A percentile compares a stretch with the other conserved stretches of the same genome.
These are phyloP conservation scores for Rallus crepitans DNA, from an alignment of 2,797 vertebrate species.

Conservation along the genomic window DNA sequence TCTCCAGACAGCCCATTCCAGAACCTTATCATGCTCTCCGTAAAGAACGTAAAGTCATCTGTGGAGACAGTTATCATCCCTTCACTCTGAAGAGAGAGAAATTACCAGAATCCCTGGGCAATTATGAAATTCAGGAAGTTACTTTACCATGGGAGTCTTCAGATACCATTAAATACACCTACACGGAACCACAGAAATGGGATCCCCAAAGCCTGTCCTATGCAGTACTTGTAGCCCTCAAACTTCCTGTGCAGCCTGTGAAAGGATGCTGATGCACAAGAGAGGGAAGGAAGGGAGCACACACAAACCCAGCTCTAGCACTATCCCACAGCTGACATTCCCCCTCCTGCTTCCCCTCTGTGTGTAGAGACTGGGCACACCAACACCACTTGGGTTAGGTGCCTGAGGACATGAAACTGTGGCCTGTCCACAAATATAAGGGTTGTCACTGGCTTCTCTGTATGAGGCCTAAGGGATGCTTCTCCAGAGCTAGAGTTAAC, in stretches of 20 bases:
- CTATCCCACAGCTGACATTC: neutral
- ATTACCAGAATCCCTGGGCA: neutral
- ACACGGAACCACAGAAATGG: neutral
- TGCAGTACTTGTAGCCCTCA: neutral
- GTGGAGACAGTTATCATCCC: neutral
- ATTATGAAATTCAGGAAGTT: neutral
- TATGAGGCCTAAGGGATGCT: neutral
- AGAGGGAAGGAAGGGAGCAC: neutral
- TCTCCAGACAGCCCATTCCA: no score
- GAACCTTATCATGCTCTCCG: no score
- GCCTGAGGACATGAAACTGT: neutral
- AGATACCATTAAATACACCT: neutral
- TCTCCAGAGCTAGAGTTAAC: neutral
- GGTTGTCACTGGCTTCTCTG: neutral
- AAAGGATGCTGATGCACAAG: accelerated
- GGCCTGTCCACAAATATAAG: neutral
- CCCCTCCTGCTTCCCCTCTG: accelerated
- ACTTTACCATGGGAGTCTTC: neutral
- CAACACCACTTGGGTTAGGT: accelerated
- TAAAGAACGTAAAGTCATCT: neutral
- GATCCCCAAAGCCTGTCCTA: neutral
- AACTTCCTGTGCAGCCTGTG: neutral
- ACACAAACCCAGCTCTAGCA: accelerated
- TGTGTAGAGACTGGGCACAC: accelerated
- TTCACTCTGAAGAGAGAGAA: neutral